A percentile compares a stretch with the other conserved stretches of the same genome.
These are phyloP conservation scores for Platygyra sinensis DNA, from an alignment of 64 coral and sea anemone species.

Conservation along the genomic window DNA sequence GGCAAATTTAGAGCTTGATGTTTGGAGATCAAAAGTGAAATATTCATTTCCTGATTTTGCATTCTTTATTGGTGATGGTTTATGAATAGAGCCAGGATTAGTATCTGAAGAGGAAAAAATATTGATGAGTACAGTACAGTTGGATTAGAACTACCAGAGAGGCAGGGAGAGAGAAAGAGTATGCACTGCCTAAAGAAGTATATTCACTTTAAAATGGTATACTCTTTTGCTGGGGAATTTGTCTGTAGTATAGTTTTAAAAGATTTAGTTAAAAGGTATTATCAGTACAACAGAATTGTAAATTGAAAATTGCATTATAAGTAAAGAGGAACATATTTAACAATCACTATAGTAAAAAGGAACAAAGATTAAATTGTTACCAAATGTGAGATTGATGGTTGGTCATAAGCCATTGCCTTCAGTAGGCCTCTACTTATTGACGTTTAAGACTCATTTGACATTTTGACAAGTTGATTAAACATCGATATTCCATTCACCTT, in stretches of 20 bases:
- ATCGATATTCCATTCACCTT: background rate
- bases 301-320: too few species aligned
- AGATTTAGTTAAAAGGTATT: too few species aligned
- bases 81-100: constrained; percentile 52
- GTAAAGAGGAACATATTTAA: too few species aligned
- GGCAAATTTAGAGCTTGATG: constrained; percentile 36
- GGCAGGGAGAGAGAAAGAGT: too few species aligned
- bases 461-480: background rate
- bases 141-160: too few species aligned
- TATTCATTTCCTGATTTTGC: constrained; percentile 49
- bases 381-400: background rate
- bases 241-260: background rate
- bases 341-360: background rate
- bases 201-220: too few species aligned
- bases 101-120: constrained; percentile 50
- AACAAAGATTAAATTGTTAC: background rate
- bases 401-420: background rate
- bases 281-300: too few species aligned
- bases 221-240: too few species aligned
- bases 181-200: too few species aligned
- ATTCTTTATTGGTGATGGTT: constrained; percentile 49
- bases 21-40: constrained; percentile 48
- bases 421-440: background rate
- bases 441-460: background rate
- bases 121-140: background rate